Base-by-base conservation (phyloP, 2,888 invertebrate species). In the Chironomus riparius region DNA sequence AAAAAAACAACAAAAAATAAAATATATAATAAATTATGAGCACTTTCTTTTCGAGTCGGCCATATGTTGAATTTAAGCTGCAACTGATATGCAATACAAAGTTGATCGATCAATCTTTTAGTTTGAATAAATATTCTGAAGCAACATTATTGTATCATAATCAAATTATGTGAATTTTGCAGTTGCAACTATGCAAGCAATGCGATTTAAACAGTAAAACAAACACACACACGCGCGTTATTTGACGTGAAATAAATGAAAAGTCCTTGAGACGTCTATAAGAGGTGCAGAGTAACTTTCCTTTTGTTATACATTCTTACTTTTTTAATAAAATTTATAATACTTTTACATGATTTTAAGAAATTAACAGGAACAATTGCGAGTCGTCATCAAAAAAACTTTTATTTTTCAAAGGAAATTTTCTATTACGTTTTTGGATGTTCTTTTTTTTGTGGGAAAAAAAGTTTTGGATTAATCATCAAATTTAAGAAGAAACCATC, bases 321-420 rank as follows among this genome's bases (percentile, higher is more conserved):
- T 13, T 22, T 65, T 10, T 56, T 56, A n/a, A 15, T 56, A 4
- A 15, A 15, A 56, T 18, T 56, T 56, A 18, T 56, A 18, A 18
- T n/a, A 15, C 18, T 56, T 56, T 56, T 56, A 56, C 4, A 56
- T 56, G 56, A 56, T 56, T 18, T 56, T 56, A 18, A n/a, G 56
- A 56, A n/a, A 18, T 15, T 15, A 2, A 56, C 56, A 56, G 65
- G 24, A 65, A 65, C 22, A 65, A 65, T 12, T 65, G 65, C 18
- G 24, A 65, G 65, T 65, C 65, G 65, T 65, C 65, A 65, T 65
- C 65, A 65, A 65, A 65, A 62, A 22, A 65, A 65, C 1, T 65
- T 65, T 22, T 22, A 50, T 24, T 24, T 13, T 24, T 21, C 65
- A 38, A 38, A 38, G 38, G 38, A 38, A 38, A 38, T 24, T 22